Conservation (phyloP, 2,113 vertebrate species). For the Anguilla japonica region DNA sequence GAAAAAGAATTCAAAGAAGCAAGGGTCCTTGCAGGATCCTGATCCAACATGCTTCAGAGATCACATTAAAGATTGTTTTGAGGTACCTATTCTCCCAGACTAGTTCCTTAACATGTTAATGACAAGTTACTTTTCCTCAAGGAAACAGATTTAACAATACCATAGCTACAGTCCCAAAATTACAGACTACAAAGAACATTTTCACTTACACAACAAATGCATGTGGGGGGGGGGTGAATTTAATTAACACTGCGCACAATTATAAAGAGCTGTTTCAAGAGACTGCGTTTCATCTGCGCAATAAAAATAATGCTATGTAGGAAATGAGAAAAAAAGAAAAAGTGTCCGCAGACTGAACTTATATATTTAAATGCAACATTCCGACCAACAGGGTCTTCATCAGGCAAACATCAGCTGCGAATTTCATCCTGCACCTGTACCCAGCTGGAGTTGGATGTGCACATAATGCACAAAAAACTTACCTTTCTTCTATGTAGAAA, state of each 20-base stretch:
- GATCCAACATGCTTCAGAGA: conserved; percentile 55
- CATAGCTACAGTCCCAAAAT: conserved; percentile 49
- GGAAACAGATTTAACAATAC: conserved; percentile 55
- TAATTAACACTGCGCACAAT: conserved; percentile 3
- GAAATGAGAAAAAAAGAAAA: background rate
- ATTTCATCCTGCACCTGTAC: too few relatives aligned
- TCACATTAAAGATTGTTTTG: conserved; percentile 60
- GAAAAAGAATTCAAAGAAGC: conserved; percentile 29
- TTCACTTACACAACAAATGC: conserved; percentile 39
- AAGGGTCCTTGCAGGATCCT: conserved; percentile 46
- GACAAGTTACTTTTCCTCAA: conserved; percentile 60
- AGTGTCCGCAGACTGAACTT: too few relatives aligned
- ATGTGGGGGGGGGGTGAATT: background rate
- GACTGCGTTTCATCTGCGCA: background rate
- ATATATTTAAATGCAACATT: too few relatives aligned
- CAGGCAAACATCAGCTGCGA: too few relatives aligned
- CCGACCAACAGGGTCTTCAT: too few relatives aligned
- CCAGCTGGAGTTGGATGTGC: too few relatives aligned
- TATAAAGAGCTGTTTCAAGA: background rate
- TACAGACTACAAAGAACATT: conserved; percentile 48
- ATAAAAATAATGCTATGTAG: background rate
- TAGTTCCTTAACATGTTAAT: conserved; percentile 58
- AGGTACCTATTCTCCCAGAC: conserved; percentile 44
- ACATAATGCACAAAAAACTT: too few relatives aligned
- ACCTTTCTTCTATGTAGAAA: background rate